Evolutionary conservation across 2,888 invertebrate genomes (phyloP), one percentile per base, ranked within the genome.

Genomic region (Macroteleia sp.): DNA sequence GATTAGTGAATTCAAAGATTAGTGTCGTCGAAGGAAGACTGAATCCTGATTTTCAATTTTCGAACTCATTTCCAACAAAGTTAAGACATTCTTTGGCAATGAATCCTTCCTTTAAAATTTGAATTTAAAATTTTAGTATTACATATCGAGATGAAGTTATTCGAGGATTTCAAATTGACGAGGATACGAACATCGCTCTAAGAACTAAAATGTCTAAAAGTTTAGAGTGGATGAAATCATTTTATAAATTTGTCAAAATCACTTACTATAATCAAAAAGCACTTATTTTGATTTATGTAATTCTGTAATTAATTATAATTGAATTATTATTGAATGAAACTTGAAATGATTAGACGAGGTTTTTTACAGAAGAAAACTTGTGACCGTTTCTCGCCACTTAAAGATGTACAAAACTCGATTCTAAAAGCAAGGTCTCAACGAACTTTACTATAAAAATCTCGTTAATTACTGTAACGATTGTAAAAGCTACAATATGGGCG

Each of bases 381-480:
- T 6, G 36, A 32, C 19, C 19, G 14, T 14, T 57, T 44, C 10
- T 32, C 17, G 12, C 46, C 9, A 61, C 46, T 46, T 61, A 36
- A 46, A 28, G 46, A 25, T 61, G 16, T 25, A 44, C 59, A 50
- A 62, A 61, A 50, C 48, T 48, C 28, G 62, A 52, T 32, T 32
- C 41, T 41, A 52, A 52, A 50, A 32, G 52, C 42, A 36, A 54
- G 66, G 30, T 36, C 19, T 20, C 32, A 5, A 25, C 12, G 32
- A 42, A 44, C 10, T 19, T 5, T 20, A 20, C 67, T 30, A 67
- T 56, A 56, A 67, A 67, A 67, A 44, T 67, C 19, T 67, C 56
- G 56, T 67, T 56, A 64, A 56, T 67, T 67, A 39, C 56, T 56
- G 46, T 28, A 67, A 46, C 56, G 56, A 66, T 66, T 66, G 66